Evolutionary conservation across 2,113 vertebrate species (phyloP).

Genomic region (Hypomesus transpacificus): DNA sequence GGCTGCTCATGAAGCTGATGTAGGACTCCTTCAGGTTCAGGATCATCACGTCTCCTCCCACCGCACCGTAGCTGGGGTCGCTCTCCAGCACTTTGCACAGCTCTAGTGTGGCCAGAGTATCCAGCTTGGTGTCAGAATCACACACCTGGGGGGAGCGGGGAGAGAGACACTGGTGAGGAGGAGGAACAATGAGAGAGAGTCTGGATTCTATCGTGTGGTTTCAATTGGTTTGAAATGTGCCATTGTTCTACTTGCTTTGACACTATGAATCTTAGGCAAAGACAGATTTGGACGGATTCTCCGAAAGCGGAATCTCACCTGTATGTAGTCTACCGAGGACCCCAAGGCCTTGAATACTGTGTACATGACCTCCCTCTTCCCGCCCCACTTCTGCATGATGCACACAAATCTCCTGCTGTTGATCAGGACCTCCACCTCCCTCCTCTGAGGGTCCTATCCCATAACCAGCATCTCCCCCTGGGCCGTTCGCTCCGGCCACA

Average conservation of each 20-base stretch:
- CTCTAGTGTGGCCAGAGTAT: constrained; percentile 79
- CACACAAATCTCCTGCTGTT: constrained; percentile 79
- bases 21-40: constrained; percentile 85
- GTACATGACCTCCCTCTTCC: constrained; percentile 92
- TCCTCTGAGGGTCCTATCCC: constrained; percentile 71
- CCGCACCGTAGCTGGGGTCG: constrained; percentile 78
- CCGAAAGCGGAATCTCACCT: constrained; percentile 63
- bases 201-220: too few species aligned
- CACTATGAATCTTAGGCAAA: too few species aligned
- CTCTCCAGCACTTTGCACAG: constrained; percentile 83
- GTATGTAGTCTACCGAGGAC: constrained; percentile 82
- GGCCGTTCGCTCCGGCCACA: background rate
- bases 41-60: constrained; percentile 87
- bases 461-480: constrained; percentile 37
- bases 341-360: constrained; percentile 86
- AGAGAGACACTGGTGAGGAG: background rate
- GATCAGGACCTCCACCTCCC: constrained; percentile 79
- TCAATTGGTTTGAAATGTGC: too few species aligned
- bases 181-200: background rate
- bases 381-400: constrained; percentile 90
- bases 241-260: too few species aligned
- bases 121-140: constrained; percentile 87
- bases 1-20: constrained; percentile 90
- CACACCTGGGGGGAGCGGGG: constrained; percentile 74
- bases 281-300: too few species aligned